Base-by-base conservation (phyloP, 2,888 invertebrate genomes). In the Hanleya hanleyi region DNA sequence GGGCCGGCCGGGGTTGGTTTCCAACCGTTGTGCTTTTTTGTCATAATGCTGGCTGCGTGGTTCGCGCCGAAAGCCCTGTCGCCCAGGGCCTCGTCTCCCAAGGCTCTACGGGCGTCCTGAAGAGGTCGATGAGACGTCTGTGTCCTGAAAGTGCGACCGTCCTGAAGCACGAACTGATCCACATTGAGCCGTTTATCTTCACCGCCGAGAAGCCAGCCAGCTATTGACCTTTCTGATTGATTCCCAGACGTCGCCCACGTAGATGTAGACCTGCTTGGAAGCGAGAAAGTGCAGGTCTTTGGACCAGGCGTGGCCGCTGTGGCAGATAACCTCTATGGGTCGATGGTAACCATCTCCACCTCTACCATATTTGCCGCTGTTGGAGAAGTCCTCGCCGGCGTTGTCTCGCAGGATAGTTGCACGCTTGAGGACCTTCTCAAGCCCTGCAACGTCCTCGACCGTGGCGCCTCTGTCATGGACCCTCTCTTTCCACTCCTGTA, bases 301-400 rank as follows among this genome's bases (percentile, higher is more conserved):
- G 57, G 4, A 2, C 75, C 75, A 73, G 51, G 69, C 75, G 66
- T 75, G 75, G 66, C 72, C 75, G 69, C 69, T 75, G 69, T 75
- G 75, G 51, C 61, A 3, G n/a, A 38, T 73, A 50, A 73, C 69
- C 69, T 73, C 69, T 68, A 73, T 62, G 35, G 35, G 15, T 69
- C n/a, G n/a, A n/a, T n/a, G n/a, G n/a, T n/a, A n/a, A n/a, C n/a
- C n/a, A n/a, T n/a, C n/a, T n/a, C n/a, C n/a, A n/a, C n/a, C n/a
- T n/a, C 62, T n/a, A 47, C 50, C 69, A 3, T 68, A 70, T 15
- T 49, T 69, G 33, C 69, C 64, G 15, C 38, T 38, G 47, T 72
- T 72, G 68, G 57, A 72, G 3, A 72, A 22, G 36, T 69, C 64
- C 18, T 22, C 74, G 33, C 70, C 3, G 36, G 73, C 57, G n/a